These are phyloP conservation scores for Camponotus vicinus DNA, from an alignment of 1,140 invertebrate species.

Conservation along the genomic window DNA sequence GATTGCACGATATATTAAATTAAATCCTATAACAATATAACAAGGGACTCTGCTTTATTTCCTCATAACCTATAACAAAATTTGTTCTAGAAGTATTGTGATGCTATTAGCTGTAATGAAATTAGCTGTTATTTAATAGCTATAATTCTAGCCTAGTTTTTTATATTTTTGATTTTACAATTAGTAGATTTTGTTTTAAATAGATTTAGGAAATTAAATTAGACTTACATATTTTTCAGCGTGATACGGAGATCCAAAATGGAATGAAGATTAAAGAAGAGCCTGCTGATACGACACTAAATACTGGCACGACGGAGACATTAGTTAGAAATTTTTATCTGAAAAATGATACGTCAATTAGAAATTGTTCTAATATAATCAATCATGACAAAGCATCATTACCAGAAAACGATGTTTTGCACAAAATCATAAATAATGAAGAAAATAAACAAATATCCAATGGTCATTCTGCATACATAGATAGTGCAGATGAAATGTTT, in stretches of 20 bases:
- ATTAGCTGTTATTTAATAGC: background rate
- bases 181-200: background rate
- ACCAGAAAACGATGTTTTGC: background rate
- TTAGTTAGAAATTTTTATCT: background rate
- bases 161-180: background rate
- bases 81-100: no score
- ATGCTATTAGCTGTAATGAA: no score
- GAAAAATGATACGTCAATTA: background rate
- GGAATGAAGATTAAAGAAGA: slow-evolving; percentile 54
- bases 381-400: background rate
- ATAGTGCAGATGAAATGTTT: background rate
- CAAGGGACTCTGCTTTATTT: no score
- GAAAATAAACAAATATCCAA: background rate
- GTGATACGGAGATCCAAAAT: background rate
- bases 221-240: slow-evolving; percentile 64
- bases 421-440: background rate
- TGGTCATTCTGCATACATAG: background rate
- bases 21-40: no score
- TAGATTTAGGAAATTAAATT: background rate
- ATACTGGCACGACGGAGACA: background rate
- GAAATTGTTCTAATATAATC: background rate
- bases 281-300: background rate
- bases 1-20: no score
- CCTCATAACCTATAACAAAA: no score
- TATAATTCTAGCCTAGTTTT: background rate